Evolutionary conservation across 2,113 vertebrate species (phyloP), one percentile per base, ranked within the genome.

Genomic region (Saccopteryx leptura): DNA sequence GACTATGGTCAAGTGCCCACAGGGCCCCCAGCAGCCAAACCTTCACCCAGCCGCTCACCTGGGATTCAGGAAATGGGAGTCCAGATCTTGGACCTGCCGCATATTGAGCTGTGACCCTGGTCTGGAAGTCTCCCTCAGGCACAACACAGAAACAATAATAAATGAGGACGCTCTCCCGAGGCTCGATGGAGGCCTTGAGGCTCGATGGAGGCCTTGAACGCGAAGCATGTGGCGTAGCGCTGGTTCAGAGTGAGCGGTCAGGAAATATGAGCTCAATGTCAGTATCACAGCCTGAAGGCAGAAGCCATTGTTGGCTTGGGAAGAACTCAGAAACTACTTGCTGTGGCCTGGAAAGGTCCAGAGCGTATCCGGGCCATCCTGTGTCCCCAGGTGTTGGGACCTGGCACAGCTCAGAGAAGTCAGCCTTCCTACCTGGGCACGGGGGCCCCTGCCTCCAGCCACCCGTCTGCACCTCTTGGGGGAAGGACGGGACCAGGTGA

Each of bases 191-290:
- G 96, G 15, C 5, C 18, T 61, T 23, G 58, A 48, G 28, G 48
- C 8, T 0, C 0, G 56, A 8, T 17, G 0, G 3, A 15, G 96
- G 15, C 5, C 18, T 61, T 23, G 58, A 48, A 4, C 0, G 9
- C 61, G 23, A 33, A 66, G 10, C 2, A 0, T 0, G n/a, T 0
- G 18, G 24, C 48, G 0, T 2, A 7, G 58, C 0, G 1, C 46
- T 21, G 19, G 39, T n/a, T 66, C 52, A 24, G 14, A 33, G 61
- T 3, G 4, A 74, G 11, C 0, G 18, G 72, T 50, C 3, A 0
- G 10, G 7, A 17, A 28, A 46, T 8, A 7, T 0, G 26, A 12
- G 21, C 28, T 48, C 63, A 3, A 0, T 0, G 28, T 50, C 23
- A 1, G 50, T 12, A 8, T 18, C 0, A 0, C 13, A 65, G 66